Evolutionary conservation across 2,797 vertebrate species (phyloP).

Genomic region (Cuniculus paca): DNA sequence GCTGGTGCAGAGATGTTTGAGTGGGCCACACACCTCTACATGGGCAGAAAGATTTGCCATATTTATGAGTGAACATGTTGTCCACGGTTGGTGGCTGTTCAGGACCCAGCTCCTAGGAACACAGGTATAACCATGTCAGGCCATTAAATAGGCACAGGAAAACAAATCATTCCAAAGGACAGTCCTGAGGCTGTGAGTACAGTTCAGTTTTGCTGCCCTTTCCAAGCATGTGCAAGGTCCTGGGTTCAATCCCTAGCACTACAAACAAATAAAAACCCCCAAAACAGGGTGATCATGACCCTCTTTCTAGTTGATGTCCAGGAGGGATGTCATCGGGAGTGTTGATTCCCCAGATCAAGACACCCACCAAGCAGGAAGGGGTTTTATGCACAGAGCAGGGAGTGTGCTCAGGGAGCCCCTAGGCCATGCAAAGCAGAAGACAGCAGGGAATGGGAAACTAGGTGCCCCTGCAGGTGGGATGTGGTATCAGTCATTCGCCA

Average conservation of each 20-base stretch:
- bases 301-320: not conserved
- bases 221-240: not conserved
- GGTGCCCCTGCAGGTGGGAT: not conserved
- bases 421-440: not conserved
- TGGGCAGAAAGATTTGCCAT: not conserved
- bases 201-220: not conserved
- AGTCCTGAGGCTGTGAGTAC: rapidly evolving
- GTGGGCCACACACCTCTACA: not conserved
- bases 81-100: not conserved
- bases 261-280: not conserved
- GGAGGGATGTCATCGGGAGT: not conserved
- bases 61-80: not conserved
- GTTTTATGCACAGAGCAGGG: not conserved
- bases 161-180: not conserved
- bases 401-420: not conserved
- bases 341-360: not conserved
- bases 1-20: not conserved
- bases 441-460: not conserved
- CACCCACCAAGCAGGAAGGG: not conserved
- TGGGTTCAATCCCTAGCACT: not conserved
- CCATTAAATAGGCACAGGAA: not conserved
- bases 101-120: not conserved
- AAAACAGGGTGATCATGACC: not conserved
- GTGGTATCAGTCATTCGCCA: not conserved
- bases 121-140: not conserved